Evolutionary conservation across 2,113 vertebrate species (phyloP).

Genomic region (Rhombomys opimus): DNA sequence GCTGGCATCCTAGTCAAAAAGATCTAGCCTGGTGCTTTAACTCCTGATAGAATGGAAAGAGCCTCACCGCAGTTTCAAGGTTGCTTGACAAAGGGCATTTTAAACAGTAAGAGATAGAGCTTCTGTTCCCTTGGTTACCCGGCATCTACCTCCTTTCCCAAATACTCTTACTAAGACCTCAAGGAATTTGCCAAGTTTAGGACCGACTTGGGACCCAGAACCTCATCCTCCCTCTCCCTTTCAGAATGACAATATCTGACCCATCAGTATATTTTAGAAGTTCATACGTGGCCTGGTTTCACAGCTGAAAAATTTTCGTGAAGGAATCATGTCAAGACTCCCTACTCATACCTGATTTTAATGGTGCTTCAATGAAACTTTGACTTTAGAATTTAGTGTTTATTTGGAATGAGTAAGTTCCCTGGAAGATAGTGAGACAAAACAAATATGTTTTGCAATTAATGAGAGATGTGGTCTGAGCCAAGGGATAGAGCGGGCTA

Average conservation of each 20-base stretch:
- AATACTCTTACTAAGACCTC: background rate
- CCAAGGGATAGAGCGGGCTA: background rate
- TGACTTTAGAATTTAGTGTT: background rate
- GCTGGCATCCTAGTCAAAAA: background rate
- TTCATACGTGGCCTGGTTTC: background rate
- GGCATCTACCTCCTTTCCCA: background rate
- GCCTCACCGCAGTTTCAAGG: background rate
- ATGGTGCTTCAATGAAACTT: background rate
- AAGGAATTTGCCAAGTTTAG: background rate
- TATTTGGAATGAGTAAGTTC: background rate
- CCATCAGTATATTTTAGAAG: background rate
- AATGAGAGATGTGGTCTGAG: background rate
- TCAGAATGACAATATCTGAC: background rate
- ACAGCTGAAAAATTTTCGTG: background rate
- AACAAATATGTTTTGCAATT: background rate
- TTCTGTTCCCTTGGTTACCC: background rate
- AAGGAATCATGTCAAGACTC: background rate
- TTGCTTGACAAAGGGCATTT: background rate
- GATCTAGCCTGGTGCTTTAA: background rate
- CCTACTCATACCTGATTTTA: background rate
- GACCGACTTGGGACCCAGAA: background rate
- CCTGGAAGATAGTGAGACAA: background rate
- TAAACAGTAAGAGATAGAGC: background rate
- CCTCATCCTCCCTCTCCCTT: background rate
- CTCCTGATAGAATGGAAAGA: background rate